Conservation (phyloP, 2,113 vertebrate genomes). For the Chaetura pelagica region DNA sequence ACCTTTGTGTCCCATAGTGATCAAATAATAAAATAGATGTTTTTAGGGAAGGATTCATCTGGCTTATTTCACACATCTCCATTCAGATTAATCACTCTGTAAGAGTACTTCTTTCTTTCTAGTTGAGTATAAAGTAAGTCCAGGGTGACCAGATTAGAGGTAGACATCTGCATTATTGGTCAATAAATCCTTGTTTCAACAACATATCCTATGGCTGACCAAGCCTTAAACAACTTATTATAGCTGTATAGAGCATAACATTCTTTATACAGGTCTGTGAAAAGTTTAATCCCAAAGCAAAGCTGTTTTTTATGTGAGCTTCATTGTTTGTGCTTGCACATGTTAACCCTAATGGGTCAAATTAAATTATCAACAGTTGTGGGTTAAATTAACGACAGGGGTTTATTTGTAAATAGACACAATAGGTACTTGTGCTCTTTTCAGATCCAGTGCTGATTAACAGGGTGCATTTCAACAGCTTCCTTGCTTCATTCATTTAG, state of each 20-base stretch:
- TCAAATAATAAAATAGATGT: accelerated
- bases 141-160: not conserved
- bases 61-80: not conserved
- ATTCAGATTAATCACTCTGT: not conserved
- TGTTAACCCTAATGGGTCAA: not conserved
- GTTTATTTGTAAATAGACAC: not conserved
- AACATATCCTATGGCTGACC: not conserved
- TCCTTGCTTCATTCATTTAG: not conserved
- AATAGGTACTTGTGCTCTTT: not conserved
- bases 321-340: not conserved
- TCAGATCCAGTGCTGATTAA: not conserved
- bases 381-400: not conserved
- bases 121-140: not conserved
- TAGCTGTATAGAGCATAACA: not conserved
- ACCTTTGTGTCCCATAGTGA: not conserved
- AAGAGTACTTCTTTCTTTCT: not conserved
- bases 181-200: slow-evolving; percentile 17
- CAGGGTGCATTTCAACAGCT: not conserved
- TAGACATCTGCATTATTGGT: not conserved
- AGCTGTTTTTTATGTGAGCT: not conserved
- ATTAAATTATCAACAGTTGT: not conserved
- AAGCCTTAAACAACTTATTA: not conserved
- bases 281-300: not conserved
- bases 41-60: not conserved
- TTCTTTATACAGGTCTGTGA: not conserved